Evolutionary conservation across 2,797 vertebrate species (phyloP).

Genomic region (Xiphorhynchus erythropygius): DNA sequence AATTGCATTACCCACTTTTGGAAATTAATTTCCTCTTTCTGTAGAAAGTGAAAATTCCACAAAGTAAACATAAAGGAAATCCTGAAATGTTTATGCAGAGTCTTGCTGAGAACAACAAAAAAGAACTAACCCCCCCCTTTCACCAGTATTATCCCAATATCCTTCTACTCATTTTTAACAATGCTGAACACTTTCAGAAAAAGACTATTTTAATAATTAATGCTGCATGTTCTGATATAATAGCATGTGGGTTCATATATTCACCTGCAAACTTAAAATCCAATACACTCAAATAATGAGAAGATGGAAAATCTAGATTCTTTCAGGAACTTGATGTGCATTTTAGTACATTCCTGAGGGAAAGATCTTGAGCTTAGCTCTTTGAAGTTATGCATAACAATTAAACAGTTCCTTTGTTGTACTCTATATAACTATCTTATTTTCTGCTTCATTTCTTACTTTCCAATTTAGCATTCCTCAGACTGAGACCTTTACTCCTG

Average conservation of each 20-base stretch:
- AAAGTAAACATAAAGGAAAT: neutral
- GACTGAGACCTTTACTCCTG: neutral
- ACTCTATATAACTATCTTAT: neutral
- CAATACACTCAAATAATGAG: neutral
- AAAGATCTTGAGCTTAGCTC: neutral
- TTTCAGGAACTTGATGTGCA: neutral
- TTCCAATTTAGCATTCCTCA: neutral
- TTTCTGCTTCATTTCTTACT: conserved; percentile 20
- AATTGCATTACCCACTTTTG: neutral
- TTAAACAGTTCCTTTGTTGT: neutral
- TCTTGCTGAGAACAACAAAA: neutral
- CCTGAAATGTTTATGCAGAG: neutral
- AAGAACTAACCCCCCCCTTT: neutral
- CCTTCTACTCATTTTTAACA: neutral
- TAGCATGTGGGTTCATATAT: rapidly evolving
- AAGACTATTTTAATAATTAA: neutral
- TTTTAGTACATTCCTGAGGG: neutral
- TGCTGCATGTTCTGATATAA: neutral
- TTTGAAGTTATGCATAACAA: neutral
- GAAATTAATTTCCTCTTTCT: neutral
- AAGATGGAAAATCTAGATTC: neutral
- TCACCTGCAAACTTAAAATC: neutral
- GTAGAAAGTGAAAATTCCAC: neutral
- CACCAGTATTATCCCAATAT: neutral
- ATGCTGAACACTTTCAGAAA: neutral